phyloP scores from a whole-genome alignment of 2,797 vertebrate genomes.

The Mareca penelope region DNA sequence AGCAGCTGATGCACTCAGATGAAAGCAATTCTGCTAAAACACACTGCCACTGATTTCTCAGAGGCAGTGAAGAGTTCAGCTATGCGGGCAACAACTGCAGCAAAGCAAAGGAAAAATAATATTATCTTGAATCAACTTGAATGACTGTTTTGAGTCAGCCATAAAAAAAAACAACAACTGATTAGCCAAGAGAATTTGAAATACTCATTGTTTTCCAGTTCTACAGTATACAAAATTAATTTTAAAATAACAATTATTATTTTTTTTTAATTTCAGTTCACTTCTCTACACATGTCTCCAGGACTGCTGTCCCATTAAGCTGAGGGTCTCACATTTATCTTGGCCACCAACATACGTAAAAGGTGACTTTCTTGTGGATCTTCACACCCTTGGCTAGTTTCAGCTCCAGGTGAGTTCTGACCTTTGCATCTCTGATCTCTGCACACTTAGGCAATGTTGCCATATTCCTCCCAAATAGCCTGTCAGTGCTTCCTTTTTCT shows the following conservation, averaged over 20 bases:
- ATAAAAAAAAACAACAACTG: background rate
- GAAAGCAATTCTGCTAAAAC: background rate
- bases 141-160: background rate
- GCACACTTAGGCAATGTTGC: rapidly evolving
- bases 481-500: background rate
- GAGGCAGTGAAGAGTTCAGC: background rate
- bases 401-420: background rate
- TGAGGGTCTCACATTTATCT: background rate
- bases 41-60: background rate
- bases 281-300: background rate
- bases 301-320: background rate
- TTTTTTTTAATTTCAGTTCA: background rate
- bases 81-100: background rate
- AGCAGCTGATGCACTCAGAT: background rate
- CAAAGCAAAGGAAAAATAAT: background rate
- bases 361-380: background rate
- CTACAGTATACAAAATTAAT: background rate
- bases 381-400: background rate
- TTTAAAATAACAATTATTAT: background rate
- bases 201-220: background rate
- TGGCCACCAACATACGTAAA: background rate
- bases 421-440: background rate
- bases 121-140: background rate
- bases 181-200: background rate
- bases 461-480: background rate